These are phyloP conservation scores for Cheilosia pagana DNA, from an alignment of 2,888 invertebrate genomes.

Conservation along the genomic window DNA sequence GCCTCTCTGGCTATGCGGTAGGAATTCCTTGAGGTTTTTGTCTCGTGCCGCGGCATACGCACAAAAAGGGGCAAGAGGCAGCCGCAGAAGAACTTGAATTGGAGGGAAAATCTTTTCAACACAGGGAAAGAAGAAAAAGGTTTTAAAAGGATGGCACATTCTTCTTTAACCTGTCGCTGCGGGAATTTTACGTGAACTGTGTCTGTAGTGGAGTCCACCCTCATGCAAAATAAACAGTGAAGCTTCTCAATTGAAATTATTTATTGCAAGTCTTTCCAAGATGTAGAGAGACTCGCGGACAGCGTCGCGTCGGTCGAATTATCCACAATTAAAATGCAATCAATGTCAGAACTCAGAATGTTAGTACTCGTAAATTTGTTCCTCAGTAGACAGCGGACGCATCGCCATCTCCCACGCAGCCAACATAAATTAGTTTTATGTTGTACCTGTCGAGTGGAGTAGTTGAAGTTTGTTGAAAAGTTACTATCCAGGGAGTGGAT, in stretches of 20 bases:
- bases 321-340: conserved; percentile 69
- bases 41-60: conserved; percentile 71
- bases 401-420: conserved; percentile 43
- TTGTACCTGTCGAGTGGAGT: conserved; percentile 4
- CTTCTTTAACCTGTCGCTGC: conserved; percentile 54
- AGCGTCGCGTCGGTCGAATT: conserved; percentile 31
- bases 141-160: conserved; percentile 28
- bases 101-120: conserved; percentile 34
- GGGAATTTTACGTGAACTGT: conserved; percentile 51
- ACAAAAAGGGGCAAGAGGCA: conserved; percentile 20
- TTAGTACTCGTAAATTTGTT: conserved; percentile 51
- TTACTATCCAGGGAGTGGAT: conserved; percentile 48
- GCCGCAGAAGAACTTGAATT: conserved; percentile 34
- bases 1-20: conserved; percentile 71
- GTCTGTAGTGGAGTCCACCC: conserved; percentile 21
- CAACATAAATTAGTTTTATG: conserved; percentile 56
- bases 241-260: conserved; percentile 49
- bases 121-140: conserved; percentile 6
- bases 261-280: conserved; percentile 45
- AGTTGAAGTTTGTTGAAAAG: conserved; percentile 14
- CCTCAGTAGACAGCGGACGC: background rate
- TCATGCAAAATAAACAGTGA: conserved; percentile 31
- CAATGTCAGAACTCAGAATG: conserved; percentile 61
- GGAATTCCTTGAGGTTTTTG: conserved; percentile 71
- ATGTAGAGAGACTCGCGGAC: conserved; percentile 52